These are phyloP conservation scores for Tetragnatha versicolor DNA, from an alignment of 1,140 invertebrate species.

Conservation along the genomic window DNA sequence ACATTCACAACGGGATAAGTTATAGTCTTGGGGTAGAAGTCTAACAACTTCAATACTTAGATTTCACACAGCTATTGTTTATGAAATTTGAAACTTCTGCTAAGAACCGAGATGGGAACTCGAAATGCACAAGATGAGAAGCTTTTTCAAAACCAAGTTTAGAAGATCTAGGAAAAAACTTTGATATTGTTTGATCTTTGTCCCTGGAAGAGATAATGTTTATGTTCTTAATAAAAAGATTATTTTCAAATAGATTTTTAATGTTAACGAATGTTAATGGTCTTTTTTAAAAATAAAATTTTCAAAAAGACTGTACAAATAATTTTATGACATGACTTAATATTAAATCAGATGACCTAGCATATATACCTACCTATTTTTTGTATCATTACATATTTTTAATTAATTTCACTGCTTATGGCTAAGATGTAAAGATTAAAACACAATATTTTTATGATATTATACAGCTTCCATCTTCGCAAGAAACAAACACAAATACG, in stretches of 20 bases:
- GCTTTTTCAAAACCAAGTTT: conserved; percentile 23
- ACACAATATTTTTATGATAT: too few relatives aligned
- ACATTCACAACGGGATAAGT: too few relatives aligned
- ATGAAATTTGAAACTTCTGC: conserved; percentile 29
- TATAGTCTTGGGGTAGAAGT: too few relatives aligned
- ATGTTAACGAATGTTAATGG: neutral
- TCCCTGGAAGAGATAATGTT: conserved; percentile 14
- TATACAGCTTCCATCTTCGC: too few relatives aligned
- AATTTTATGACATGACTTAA: too few relatives aligned
- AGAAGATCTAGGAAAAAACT: conserved; percentile 4
- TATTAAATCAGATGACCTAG: too few relatives aligned
- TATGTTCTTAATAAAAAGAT: neutral
- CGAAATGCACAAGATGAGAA: conserved; percentile 12
- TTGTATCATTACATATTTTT: too few relatives aligned
- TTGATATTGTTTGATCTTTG: conserved; percentile 9
- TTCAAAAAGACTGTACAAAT: neutral
- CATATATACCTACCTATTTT: too few relatives aligned
- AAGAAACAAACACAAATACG: too few relatives aligned
- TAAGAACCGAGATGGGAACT: conserved; percentile 9
- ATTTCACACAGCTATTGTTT: neutral
- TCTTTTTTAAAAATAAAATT: neutral
- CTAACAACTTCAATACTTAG: conserved; percentile 29
- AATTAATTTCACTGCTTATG: too few relatives aligned
- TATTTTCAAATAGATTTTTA: neutral
- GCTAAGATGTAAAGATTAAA: too few relatives aligned